Conservation (phyloP, 2,888 invertebrate species). For the Lacanobia wlatinum region DNA sequence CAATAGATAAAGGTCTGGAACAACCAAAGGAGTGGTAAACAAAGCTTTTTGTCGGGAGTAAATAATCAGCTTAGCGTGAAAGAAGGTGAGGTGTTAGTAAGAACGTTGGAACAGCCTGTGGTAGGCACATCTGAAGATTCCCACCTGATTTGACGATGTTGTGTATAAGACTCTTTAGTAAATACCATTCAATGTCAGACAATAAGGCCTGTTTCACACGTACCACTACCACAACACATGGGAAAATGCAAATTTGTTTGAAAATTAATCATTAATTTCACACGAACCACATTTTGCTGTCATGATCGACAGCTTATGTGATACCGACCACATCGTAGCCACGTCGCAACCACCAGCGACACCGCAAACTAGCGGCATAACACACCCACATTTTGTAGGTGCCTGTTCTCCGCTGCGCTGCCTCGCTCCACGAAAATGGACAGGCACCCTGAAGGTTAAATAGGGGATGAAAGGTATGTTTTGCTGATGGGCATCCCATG, state of each 20-base stretch:
- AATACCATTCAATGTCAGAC: not conserved
- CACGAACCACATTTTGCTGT: too few species aligned
- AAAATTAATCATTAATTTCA: too few species aligned
- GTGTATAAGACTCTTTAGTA: not conserved
- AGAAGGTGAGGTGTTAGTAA: conserved; percentile 66
- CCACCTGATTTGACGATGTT: conserved; percentile 18
- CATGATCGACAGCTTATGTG: too few species aligned
- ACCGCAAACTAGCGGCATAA: too few species aligned
- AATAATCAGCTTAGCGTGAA: conserved; percentile 74
- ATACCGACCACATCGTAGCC: too few species aligned
- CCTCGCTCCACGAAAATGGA: too few species aligned
- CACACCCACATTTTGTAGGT: too few species aligned
- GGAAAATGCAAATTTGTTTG: too few species aligned
- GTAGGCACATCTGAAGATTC: conserved; percentile 51
- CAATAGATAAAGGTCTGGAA: conserved; percentile 56
- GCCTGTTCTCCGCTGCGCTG: too few species aligned
- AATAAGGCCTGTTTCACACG: not conserved
- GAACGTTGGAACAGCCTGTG: conserved; percentile 12
- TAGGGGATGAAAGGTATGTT: not conserved
- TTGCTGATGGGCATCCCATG: not conserved
- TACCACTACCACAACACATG: too few species aligned
- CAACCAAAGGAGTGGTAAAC: conserved; percentile 64
- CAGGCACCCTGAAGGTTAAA: too few species aligned
- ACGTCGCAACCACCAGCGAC: too few species aligned
- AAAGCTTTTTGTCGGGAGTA: conserved; percentile 69